Percentiles rank a stretch among this genome's conserved stretches.
phyloP scores from a whole-genome alignment of 1,140 invertebrate genomes.

The Drosophila cardini region DNA sequence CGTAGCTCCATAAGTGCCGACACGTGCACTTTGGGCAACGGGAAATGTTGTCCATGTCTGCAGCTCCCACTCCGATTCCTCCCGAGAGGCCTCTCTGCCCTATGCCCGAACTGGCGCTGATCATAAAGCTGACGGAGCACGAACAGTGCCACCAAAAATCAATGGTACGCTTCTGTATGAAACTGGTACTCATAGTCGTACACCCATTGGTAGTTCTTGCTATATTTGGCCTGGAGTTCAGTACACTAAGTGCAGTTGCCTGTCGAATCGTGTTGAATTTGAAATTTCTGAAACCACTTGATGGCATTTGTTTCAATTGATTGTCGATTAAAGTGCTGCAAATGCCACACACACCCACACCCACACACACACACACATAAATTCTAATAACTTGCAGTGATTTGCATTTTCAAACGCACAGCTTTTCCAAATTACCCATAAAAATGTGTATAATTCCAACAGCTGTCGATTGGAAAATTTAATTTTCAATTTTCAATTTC shows the following conservation, averaged over 20 bases:
- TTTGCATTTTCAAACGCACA: constrained; percentile 45
- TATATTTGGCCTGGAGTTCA: constrained; percentile 34
- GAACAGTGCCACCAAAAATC: constrained; percentile 48
- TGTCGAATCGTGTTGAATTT: constrained; percentile 17
- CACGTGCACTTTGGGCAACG: constrained; percentile 53
- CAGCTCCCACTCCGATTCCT: not conserved
- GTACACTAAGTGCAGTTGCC: constrained; percentile 27
- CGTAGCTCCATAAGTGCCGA: constrained; percentile 44
- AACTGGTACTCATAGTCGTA: constrained; percentile 3
- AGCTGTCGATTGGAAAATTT: constrained; percentile 25
- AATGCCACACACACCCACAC: not conserved
- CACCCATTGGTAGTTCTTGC: not conserved
- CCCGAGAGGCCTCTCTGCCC: too few relatives aligned
- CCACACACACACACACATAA: too few relatives aligned
- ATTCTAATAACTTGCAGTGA: constrained; percentile 10
- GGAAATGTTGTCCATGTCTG: constrained; percentile 39
- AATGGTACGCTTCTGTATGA: constrained; percentile 44
- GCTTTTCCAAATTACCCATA: constrained; percentile 33
- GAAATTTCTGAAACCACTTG: constrained; percentile 26
- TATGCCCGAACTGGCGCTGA: constrained; percentile 42
- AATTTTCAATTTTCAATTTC: constrained; percentile 4
- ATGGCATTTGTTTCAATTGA: constrained; percentile 28
- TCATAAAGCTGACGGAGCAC: constrained; percentile 33
- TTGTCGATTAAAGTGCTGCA: constrained; percentile 13
- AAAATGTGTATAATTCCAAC: constrained; percentile 14